Conservation (phyloP, 1,140 invertebrate species). For the Vanessa atalanta region DNA sequence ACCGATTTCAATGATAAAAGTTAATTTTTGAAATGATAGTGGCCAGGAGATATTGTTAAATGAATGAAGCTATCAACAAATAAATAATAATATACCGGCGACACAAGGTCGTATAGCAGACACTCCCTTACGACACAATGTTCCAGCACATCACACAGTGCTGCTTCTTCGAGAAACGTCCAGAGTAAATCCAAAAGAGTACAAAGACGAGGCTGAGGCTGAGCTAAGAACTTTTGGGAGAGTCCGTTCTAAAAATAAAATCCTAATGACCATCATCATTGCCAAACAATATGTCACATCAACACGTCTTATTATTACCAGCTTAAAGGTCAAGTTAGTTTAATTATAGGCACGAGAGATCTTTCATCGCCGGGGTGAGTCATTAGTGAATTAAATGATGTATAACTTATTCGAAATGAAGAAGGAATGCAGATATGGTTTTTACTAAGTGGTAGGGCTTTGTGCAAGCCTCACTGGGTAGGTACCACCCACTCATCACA, state of each 20-base stretch:
- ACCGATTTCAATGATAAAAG: too few relatives aligned
- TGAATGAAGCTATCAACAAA: neutral
- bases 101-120: conserved; percentile 68
- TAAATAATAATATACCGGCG: conserved; percentile 49
- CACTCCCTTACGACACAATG: conserved; percentile 71
- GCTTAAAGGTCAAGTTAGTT: neutral
- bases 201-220: conserved; percentile 60
- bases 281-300: neutral
- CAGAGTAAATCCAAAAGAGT: conserved; percentile 64
- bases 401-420: too few relatives aligned
- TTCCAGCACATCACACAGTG: conserved; percentile 69
- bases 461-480: too few relatives aligned
- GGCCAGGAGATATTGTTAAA: neutral
- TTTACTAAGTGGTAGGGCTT: too few relatives aligned
- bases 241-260: conserved; percentile 49
- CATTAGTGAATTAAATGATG: too few relatives aligned
- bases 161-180: conserved; percentile 73
- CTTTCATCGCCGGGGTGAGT: too few relatives aligned
- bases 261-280: neutral
- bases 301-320: neutral
- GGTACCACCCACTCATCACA: too few relatives aligned
- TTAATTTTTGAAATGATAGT: too few relatives aligned
- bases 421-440: too few relatives aligned
- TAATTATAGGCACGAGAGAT: too few relatives aligned
- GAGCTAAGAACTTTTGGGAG: conserved; percentile 50